A percentile compares a stretch with the other conserved stretches of the same genome.
Evolutionary conservation across 1,140 invertebrate genomes (phyloP).

Genomic region (Solenopsis fugax): DNA sequence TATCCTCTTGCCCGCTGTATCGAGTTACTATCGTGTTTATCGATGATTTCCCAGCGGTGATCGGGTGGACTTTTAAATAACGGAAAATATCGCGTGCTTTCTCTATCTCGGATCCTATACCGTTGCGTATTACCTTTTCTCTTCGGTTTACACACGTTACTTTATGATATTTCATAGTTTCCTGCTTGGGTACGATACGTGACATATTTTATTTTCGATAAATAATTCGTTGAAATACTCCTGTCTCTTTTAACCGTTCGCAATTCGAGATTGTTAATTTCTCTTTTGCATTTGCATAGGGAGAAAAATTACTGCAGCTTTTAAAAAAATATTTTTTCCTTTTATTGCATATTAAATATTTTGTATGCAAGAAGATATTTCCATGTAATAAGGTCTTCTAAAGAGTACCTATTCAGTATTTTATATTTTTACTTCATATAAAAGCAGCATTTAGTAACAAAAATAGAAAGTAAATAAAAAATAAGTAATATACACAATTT

Average conservation of each 20-base stretch:
- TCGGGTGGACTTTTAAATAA: conserved; percentile 50
- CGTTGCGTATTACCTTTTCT: background rate
- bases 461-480: too few species aligned
- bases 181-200: background rate
- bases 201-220: background rate
- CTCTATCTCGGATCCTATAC: background rate
- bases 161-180: conserved; percentile 22
- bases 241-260: background rate
- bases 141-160: background rate
- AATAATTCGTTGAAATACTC: too few species aligned
- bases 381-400: too few species aligned
- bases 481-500: too few species aligned
- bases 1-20: conserved; percentile 23
- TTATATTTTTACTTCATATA: too few species aligned
- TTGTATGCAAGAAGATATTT: background rate
- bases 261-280: background rate
- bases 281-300: background rate
- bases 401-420: too few species aligned
- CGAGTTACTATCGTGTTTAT: conserved; percentile 53
- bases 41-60: conserved; percentile 59
- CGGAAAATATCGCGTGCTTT: conserved; percentile 22
- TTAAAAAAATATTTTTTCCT: background rate
- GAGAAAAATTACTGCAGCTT: background rate
- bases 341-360: background rate
- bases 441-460: too few species aligned